Evolutionary conservation across 2,888 invertebrate species (phyloP).

Genomic region (Cylloceria caligata): DNA sequence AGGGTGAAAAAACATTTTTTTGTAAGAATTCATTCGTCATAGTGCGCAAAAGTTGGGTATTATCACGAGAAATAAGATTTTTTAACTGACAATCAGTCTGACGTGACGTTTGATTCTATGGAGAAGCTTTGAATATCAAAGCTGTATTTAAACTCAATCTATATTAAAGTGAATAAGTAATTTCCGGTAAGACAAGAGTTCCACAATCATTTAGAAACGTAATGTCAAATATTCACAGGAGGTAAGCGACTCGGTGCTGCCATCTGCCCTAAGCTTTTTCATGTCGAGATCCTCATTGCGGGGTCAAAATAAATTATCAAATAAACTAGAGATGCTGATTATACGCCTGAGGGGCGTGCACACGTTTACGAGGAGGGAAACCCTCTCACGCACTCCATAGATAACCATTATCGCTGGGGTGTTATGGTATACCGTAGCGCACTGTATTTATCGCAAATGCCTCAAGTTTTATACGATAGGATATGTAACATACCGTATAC

Average conservation of each 20-base stretch:
- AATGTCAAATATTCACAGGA: background rate
- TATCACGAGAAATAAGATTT: background rate
- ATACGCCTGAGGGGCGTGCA: conserved; percentile 36
- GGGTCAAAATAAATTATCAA: conserved; percentile 55
- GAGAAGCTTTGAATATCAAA: too few species aligned
- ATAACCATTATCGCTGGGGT: conserved; percentile 66
- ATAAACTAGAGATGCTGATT: conserved; percentile 50
- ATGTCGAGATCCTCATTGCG: conserved; percentile 34
- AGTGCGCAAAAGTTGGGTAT: background rate
- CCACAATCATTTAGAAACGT: background rate
- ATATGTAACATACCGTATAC: conserved; percentile 36
- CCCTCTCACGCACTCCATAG: conserved; percentile 65
- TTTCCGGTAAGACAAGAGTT: background rate
- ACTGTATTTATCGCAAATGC: conserved; percentile 51
- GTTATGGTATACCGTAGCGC: conserved; percentile 29
- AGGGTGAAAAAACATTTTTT: background rate
- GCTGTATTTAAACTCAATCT: too few species aligned
- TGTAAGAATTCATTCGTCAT: background rate
- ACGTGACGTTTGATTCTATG: too few species aligned
- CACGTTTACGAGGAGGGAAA: conserved; percentile 50
- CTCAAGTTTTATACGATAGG: conserved; percentile 19
- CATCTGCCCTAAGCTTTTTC: background rate
- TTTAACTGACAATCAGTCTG: too few species aligned
- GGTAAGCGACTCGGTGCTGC: background rate
- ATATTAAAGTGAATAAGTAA: background rate